Conservation (phyloP, 1,140 invertebrate species). For the Stegodyphus dumicola region DNA sequence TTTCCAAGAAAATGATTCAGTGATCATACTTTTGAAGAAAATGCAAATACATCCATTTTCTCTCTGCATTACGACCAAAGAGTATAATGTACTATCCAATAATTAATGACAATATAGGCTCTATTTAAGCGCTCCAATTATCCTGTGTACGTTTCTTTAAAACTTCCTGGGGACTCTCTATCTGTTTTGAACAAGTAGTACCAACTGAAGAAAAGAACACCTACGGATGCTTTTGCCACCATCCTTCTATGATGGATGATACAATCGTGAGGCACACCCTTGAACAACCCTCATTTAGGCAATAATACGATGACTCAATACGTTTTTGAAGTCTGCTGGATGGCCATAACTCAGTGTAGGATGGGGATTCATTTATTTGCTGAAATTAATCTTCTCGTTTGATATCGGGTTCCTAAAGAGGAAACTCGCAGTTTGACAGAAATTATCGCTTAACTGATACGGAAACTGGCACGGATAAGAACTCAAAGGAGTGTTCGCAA, state of each 20-base stretch:
- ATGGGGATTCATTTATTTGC: constrained; percentile 15
- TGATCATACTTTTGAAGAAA: too few species aligned
- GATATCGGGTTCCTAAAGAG: constrained; percentile 22
- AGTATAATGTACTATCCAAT: background rate
- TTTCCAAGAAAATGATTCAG: too few species aligned
- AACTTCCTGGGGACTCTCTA: background rate
- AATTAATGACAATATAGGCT: background rate
- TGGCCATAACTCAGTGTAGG: constrained; percentile 20
- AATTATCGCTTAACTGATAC: too few species aligned
- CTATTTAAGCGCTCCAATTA: background rate
- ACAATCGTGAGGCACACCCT: constrained; percentile 46
- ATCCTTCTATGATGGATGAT: constrained; percentile 16
- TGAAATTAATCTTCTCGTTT: constrained; percentile 29
- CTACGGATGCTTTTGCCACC: background rate
- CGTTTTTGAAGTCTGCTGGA: constrained; percentile 11
- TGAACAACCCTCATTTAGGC: constrained; percentile 27
- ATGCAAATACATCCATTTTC: too few species aligned
- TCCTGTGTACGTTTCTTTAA: background rate
- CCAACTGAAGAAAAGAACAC: background rate
- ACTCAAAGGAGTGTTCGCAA: too few species aligned
- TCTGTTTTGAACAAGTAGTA: background rate
- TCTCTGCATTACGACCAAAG: too few species aligned
- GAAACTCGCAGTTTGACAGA: background rate
- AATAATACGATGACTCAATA: constrained; percentile 24
- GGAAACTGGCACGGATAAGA: too few species aligned